A percentile compares a stretch with the other conserved stretches of the same genome.
phyloP scores from a whole-genome alignment of 2,888 invertebrate genomes.

The Lithophane ornitopus region DNA sequence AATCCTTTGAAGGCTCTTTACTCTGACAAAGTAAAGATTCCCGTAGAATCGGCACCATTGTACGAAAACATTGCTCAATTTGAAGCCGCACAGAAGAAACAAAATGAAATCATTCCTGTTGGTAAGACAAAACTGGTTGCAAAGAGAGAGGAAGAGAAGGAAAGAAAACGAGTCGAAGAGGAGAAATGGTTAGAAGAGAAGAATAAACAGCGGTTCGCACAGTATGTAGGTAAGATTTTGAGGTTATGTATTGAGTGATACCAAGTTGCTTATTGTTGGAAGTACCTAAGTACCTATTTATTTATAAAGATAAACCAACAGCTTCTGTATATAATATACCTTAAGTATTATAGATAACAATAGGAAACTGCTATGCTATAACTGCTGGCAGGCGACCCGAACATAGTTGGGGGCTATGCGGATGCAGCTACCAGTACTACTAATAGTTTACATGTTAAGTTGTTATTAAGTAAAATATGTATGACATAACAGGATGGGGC shows the following conservation, averaged over 20 bases:
- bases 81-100: slow-evolving; percentile 74
- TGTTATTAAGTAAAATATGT: background rate
- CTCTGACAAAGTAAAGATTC: slow-evolving; percentile 89
- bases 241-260: slow-evolving; percentile 80
- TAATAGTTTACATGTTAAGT: background rate
- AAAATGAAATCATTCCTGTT: slow-evolving; percentile 71
- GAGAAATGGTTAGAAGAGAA: slow-evolving; percentile 79
- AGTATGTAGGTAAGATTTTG: slow-evolving; percentile 82
- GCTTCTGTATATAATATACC: background rate
- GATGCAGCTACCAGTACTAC: no score
- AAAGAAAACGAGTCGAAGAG: slow-evolving; percentile 71
- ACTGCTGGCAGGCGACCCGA: no score
- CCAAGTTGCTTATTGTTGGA: background rate
- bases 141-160: slow-evolving; percentile 81
- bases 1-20: slow-evolving; percentile 93
- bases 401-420: no score
- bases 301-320: background rate
- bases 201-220: slow-evolving; percentile 83
- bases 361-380: no score
- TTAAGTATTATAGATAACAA: background rate
- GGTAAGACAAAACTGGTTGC: slow-evolving; percentile 76
- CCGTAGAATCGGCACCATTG: slow-evolving; percentile 90
- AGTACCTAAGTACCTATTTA: background rate
- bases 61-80: slow-evolving; percentile 93
- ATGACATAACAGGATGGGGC: background rate